These are phyloP conservation scores for Neomonachus schauinslandi DNA, from an alignment of 2,113 vertebrate species.

Conservation along the genomic window DNA sequence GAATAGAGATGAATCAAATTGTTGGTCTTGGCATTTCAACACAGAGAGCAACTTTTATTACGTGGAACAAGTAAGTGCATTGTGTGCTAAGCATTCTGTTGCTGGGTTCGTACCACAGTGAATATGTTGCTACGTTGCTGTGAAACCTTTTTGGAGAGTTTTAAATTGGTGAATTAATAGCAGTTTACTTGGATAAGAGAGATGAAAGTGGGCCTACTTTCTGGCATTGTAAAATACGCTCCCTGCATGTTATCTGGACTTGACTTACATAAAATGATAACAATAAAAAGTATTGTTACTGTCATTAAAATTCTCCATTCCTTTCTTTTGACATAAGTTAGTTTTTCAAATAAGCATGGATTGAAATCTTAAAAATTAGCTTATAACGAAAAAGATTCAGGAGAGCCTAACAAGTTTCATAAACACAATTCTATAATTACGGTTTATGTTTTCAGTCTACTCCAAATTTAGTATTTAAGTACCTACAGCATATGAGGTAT, in stretches of 20 bases:
- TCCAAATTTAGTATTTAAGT: background rate
- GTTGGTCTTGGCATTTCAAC: constrained; percentile 95
- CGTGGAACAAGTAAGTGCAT: constrained; percentile 92
- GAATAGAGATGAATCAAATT: constrained; percentile 92
- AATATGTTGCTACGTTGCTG: background rate
- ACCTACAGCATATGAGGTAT: background rate
- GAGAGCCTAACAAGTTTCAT: background rate
- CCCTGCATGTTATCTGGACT: background rate
- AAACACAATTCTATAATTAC: background rate
- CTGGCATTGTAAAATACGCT: background rate
- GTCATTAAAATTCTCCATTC: background rate
- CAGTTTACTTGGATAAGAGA: background rate
- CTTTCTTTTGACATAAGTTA: background rate
- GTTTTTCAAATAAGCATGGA: background rate
- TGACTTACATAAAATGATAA: background rate
- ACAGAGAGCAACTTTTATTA: constrained; percentile 95
- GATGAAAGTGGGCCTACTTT: background rate
- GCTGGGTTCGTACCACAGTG: background rate
- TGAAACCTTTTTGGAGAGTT: background rate
- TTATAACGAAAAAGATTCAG: background rate
- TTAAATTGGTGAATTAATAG: background rate
- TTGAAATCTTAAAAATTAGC: background rate
- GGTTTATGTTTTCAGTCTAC: background rate
- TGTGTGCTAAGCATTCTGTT: background rate
- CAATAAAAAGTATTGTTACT: background rate